Evolutionary conservation across 2,113 vertebrate species (phyloP).

Genomic region (Gyps fulvus): DNA sequence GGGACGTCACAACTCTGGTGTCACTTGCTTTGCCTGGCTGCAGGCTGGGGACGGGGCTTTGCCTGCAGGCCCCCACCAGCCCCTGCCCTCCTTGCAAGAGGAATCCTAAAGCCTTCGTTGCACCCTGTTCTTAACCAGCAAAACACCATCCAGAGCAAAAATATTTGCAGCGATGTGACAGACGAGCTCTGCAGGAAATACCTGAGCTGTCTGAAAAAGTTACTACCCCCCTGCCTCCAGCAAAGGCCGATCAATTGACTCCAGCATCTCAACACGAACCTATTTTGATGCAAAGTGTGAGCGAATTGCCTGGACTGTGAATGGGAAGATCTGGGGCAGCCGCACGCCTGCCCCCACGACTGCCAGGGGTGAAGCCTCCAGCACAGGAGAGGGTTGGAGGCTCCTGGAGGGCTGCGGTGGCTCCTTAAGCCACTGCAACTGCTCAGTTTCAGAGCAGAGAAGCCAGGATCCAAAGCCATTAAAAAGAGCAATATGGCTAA

Average conservation of each 20-base stretch:
- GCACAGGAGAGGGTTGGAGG: not conserved
- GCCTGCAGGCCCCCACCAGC: not conserved
- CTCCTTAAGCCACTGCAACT: not conserved
- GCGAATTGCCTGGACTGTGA: not conserved
- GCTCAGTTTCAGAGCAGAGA: not conserved
- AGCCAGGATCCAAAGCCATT: not conserved
- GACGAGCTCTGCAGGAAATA: not conserved
- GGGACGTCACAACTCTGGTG: not conserved
- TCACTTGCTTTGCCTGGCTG: not conserved
- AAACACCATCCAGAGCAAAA: not conserved
- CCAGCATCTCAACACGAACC: not conserved
- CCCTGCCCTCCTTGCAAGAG: not conserved
- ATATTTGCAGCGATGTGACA: not conserved
- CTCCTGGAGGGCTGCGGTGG: not conserved
- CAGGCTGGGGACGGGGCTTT: not conserved
- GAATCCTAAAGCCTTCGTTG: not conserved
- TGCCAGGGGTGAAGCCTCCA: not conserved
- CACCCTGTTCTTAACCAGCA: not conserved
- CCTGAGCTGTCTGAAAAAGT: slow-evolving; percentile 4
- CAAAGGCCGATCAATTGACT: not conserved
- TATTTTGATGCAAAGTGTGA: slow-evolving; percentile 8
- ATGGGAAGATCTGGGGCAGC: not conserved
- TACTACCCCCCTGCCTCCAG: not conserved
- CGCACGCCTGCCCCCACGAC: accelerated
- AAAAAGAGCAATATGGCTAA: not conserved